These are phyloP conservation scores for Epinephelus moara DNA, from an alignment of 2,113 vertebrate species.

Conservation along the genomic window DNA sequence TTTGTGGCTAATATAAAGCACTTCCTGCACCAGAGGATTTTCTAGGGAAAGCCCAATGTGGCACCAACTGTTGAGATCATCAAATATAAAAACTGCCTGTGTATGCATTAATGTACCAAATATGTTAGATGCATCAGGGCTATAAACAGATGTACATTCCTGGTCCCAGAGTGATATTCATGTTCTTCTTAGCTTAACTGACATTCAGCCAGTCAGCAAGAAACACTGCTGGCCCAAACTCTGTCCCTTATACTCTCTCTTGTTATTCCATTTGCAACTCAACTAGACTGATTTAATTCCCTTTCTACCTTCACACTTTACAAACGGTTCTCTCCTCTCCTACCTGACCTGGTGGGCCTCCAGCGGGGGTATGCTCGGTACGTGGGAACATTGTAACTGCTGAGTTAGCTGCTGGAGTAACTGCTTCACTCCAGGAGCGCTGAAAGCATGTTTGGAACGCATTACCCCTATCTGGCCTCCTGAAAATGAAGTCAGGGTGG, in stretches of 20 bases:
- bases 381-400: slow-evolving; percentile 48
- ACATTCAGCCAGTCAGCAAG: slow-evolving; percentile 10
- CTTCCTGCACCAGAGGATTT: slow-evolving; percentile 1
- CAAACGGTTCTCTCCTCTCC: slow-evolving; percentile 33
- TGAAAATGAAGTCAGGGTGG: slow-evolving; percentile 23
- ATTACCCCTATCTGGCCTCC: slow-evolving; percentile 44
- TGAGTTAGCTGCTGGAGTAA: slow-evolving; percentile 39
- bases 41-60: neutral
- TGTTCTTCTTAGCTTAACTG: neutral
- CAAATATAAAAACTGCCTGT: neutral
- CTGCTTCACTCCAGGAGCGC: slow-evolving; percentile 16
- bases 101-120: too few species aligned
- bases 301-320: slow-evolving; percentile 46
- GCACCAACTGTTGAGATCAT: neutral
- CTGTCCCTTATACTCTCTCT: neutral
- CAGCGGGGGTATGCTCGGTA: slow-evolving; percentile 18
- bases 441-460: slow-evolving; percentile 43
- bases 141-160: neutral
- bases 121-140: neutral
- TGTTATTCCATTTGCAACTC: slow-evolving; percentile 38
- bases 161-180: neutral
- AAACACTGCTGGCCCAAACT: neutral
- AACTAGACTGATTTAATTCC: slow-evolving; percentile 49
- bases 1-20: neutral
- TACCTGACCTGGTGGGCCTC: slow-evolving; percentile 40